Conservation (phyloP, 2,797 vertebrate species). For the Cyclura pinguis region DNA sequence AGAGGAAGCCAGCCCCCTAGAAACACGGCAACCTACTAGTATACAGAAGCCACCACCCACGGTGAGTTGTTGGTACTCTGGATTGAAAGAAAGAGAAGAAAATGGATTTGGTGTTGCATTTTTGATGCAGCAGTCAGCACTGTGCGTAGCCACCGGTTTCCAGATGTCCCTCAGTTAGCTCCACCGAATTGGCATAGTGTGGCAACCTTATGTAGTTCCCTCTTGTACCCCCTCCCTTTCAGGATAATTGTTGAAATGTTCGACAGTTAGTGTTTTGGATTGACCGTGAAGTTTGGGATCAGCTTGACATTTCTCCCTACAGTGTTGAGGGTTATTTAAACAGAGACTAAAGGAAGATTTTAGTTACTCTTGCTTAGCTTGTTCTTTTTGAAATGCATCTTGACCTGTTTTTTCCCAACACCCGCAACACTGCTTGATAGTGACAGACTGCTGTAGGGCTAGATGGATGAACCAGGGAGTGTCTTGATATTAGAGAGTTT, state of each 20-base stretch:
- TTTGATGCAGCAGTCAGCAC: not conserved
- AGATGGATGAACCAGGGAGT: not conserved
- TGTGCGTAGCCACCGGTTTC: not conserved
- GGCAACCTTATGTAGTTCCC: not conserved
- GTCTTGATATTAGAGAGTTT: not conserved
- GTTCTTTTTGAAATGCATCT: too few species aligned
- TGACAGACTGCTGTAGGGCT: not conserved
- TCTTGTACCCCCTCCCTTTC: not conserved
- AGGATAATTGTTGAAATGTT: not conserved
- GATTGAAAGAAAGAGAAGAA: not conserved
- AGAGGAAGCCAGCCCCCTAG: slow-evolving; percentile 80
- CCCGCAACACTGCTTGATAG: not conserved
- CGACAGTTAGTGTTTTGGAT: not conserved
- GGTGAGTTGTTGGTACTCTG: slow-evolving; percentile 73
- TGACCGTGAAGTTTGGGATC: not conserved
- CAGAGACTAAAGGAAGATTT: too few species aligned
- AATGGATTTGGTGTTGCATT: not conserved
- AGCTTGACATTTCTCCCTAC: not conserved
- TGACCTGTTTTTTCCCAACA: not conserved
- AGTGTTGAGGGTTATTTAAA: too few species aligned
- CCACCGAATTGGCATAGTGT: slow-evolving; percentile 24
- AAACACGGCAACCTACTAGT: slow-evolving; percentile 72
- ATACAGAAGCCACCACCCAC: slow-evolving; percentile 75
- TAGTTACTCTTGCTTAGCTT: too few species aligned
- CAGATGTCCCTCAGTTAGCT: not conserved